phyloP scores from a whole-genome alignment of 64 coral and sea anemone species.

The Astreopora myriophthalma region DNA sequence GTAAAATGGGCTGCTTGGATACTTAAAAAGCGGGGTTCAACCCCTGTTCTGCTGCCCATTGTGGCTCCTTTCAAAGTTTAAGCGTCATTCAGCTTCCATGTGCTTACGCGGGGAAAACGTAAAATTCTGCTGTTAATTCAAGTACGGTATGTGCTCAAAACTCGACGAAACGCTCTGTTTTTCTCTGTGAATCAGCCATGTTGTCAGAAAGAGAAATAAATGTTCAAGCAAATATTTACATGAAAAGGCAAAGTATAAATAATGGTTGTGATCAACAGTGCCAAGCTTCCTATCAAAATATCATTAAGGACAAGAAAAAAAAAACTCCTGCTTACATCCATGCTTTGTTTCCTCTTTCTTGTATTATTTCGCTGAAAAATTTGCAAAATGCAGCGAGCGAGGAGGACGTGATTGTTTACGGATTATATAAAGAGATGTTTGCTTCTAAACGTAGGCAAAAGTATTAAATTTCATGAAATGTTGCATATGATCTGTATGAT shows the following conservation, averaged over 20 bases:
- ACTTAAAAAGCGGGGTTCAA: no score
- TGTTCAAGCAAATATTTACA: conserved; percentile 20
- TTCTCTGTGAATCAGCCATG: neutral
- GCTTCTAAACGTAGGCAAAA: neutral
- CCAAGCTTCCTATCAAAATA: neutral
- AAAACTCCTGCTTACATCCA: neutral
- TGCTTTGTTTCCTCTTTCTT: no score
- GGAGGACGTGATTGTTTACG: neutral
- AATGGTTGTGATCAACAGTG: conserved; percentile 17
- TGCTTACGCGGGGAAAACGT: neutral
- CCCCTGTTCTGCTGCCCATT: neutral
- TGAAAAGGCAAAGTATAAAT: conserved; percentile 6
- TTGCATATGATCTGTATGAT: neutral
- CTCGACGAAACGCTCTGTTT: neutral
- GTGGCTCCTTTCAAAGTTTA: neutral
- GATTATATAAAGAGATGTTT: neutral
- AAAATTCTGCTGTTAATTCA: neutral
- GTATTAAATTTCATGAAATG: neutral
- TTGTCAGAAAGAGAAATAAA: neutral
- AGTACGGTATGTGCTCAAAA: neutral
- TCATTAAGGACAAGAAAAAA: neutral
- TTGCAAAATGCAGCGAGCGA: neutral
- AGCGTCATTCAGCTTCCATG: neutral
- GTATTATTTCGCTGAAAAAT: neutral
- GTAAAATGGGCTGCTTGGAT: no score